These are phyloP conservation scores for Parauchenoglanis ngamensis DNA, from an alignment of 2,797 vertebrate species.

Conservation along the genomic window DNA sequence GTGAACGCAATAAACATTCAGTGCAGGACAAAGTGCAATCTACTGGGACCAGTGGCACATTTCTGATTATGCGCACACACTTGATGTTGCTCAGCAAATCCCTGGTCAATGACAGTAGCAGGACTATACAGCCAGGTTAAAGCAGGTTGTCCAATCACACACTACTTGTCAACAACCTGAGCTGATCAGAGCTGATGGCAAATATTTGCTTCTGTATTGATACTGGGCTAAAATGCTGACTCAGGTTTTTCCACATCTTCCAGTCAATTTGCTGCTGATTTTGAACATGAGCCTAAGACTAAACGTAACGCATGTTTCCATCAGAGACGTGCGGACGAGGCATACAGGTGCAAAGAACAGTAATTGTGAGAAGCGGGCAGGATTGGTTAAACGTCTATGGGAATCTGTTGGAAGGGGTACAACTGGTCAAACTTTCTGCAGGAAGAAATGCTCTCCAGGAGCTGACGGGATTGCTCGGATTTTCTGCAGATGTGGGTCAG, in stretches of 20 bases:
- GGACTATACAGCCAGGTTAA: neutral
- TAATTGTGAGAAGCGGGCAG: neutral
- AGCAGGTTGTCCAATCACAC: neutral
- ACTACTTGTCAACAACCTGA: neutral
- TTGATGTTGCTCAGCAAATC: neutral
- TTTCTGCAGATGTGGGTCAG: no score
- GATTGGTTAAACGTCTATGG: neutral
- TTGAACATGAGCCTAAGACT: neutral
- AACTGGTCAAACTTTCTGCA: neutral
- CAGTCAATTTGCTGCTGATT: neutral
- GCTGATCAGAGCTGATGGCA: neutral
- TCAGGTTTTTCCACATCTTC: neutral
- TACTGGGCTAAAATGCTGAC: neutral
- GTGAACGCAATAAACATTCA: neutral
- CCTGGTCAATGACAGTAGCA: neutral
- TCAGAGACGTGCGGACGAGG: neutral
- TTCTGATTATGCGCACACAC: neutral
- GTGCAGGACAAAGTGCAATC: neutral
- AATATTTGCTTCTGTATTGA: neutral
- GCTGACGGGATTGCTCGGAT: no score
- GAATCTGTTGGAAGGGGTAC: neutral
- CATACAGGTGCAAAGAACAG: neutral
- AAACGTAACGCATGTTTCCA: neutral
- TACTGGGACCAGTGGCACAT: neutral
- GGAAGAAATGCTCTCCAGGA: no score